Conservation (phyloP, 2,888 invertebrate genomes). For the Limnephilus lunatus region DNA sequence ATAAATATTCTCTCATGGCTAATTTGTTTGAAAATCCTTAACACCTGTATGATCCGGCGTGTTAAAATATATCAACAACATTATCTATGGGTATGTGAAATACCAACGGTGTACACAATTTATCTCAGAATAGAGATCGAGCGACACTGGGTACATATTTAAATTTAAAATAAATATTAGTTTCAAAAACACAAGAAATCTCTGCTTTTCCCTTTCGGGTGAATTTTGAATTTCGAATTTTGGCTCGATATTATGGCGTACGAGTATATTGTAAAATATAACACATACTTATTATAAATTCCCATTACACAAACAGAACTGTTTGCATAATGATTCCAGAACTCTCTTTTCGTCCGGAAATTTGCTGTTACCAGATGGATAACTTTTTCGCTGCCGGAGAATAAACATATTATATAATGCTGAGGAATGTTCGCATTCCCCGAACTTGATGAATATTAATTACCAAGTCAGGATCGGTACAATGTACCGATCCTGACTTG, state of each 20-base stretch:
- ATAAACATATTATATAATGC: slow-evolving; percentile 17
- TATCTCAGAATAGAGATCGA: no score
- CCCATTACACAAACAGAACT: not conserved
- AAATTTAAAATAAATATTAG: no score
- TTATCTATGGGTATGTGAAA: no score
- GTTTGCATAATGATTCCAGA: not conserved
- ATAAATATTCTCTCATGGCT: no score
- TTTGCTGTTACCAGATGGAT: slow-evolving; percentile 6
- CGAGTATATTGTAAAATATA: not conserved
- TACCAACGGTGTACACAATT: no score
- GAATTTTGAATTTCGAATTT: not conserved
- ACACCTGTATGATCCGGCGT: no score
- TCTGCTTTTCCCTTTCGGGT: not conserved
- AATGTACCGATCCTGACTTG: no score
- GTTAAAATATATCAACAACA: no score
- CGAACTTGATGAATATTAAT: slow-evolving; percentile 27
- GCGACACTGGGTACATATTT: no score
- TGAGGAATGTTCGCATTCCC: not conserved
- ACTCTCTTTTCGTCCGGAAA: not conserved
- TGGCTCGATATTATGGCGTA: not conserved
- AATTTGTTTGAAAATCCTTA: no score
- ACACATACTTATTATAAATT: not conserved
- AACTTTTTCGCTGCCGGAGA: slow-evolving; percentile 16
- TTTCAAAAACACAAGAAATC: no score
- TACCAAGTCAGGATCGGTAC: not conserved